Percentiles rank a stretch among this genome's conserved stretches.
Evolutionary conservation across 2,113 vertebrate species (phyloP).

Genomic region (Cnemophilus loriae): DNA sequence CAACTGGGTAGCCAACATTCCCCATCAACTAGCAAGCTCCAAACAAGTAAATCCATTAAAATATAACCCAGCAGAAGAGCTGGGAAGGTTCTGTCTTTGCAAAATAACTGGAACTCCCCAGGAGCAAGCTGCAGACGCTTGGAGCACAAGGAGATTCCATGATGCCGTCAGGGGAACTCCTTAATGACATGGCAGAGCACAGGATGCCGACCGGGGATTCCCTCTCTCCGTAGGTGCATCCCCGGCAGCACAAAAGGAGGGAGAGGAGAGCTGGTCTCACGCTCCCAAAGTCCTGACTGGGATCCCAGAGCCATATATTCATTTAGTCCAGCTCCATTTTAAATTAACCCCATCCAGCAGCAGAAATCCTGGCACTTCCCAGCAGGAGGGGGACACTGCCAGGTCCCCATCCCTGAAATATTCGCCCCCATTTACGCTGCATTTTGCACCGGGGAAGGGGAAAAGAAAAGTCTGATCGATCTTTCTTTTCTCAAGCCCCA

Average conservation of each 20-base stretch:
- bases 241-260: slow-evolving; percentile 30
- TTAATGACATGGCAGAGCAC: slow-evolving; percentile 60
- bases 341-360: slow-evolving; percentile 8
- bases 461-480: not conserved
- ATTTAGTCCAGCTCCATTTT: not conserved
- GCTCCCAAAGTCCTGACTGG: accelerated
- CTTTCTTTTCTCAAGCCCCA: not conserved
- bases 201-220: slow-evolving; percentile 68
- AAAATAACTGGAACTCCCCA: not conserved
- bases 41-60: not conserved
- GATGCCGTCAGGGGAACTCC: slow-evolving; percentile 56
- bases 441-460: not conserved
- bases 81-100: not conserved
- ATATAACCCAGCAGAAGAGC: not conserved
- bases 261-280: not conserved
- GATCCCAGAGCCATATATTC: not conserved
- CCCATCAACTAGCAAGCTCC: not conserved
- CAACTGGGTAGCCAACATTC: not conserved
- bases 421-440: accelerated
- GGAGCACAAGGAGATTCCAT: slow-evolving; percentile 24
- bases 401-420: not conserved
- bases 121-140: slow-evolving; percentile 20
- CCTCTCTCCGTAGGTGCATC: slow-evolving; percentile 64
- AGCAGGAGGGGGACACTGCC: not conserved
- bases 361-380: not conserved